Base-by-base conservation (phyloP, 2,113 vertebrate species). In the Mohoua ochrocephala region DNA sequence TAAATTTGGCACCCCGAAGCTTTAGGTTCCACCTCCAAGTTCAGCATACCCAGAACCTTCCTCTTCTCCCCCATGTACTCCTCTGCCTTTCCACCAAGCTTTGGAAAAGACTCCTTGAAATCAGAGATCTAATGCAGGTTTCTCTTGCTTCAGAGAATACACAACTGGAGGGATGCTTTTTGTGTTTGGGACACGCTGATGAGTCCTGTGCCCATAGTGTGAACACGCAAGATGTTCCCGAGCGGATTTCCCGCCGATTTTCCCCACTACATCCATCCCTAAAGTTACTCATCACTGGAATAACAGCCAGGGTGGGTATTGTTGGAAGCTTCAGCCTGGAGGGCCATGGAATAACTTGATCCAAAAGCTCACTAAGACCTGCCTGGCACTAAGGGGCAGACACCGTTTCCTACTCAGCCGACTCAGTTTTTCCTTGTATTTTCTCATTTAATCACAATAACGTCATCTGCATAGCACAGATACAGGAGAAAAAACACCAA, bases 21-120 rank as follows among this genome's bases (percentile, higher is more conserved):
- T 78, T 44, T 77, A 11, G 11, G 13, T 39, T 64, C 3, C 37
- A 15, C 21, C 30, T 81, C 42, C 42, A 76, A 44, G 33, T 56
- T 65, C 54, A 78, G 45, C 60, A 61, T 2, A 28, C 3, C 28
- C 75, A 83, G 65, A 56, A 54, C 41, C 15, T 76, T 52, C 11
- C 17, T 63, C 50, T 61, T 28, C 52, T 59, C 14, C 26, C 19
- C 7, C 14, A 35, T 0, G 0, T 7, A 11, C 4, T 5, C 5
- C 27, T 71, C 67, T 63, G 47, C 35, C 49, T 56, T 87, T 37
- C n/a, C 27, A 39, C 15, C 13, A 41, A 6, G 9, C 41, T 65
- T 61, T 53, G 68, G 33, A 74, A 79, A 56, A 76, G 37, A 31
- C 31, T 73, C 39, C 24, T 68, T 60, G 39, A 77, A 79, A 19